Percentiles rank a stretch among this genome's conserved stretches.
These are phyloP conservation scores for Meteorus cinctellus DNA, from an alignment of 2,888 invertebrate species.

Conservation along the genomic window DNA sequence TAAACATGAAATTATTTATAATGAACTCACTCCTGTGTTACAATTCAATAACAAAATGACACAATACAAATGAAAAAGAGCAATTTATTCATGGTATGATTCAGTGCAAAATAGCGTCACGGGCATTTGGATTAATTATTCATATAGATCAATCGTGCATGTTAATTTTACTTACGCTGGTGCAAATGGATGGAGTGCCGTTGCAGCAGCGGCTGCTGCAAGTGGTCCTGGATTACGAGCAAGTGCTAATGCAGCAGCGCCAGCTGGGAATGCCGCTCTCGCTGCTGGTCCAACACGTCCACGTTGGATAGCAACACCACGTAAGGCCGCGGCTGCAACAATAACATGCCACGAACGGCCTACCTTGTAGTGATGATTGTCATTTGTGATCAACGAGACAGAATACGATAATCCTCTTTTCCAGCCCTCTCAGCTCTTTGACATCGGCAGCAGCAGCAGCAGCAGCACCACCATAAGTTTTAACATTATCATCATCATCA, in stretches of 20 bases:
- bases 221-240: conserved; percentile 81
- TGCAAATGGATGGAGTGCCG: conserved; percentile 91
- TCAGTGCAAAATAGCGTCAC: not conserved
- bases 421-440: conserved; percentile 24
- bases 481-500: conserved; percentile 10
- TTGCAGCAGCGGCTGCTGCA: conserved; percentile 81
- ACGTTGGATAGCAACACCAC: conserved; percentile 89
- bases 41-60: not conserved
- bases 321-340: conserved; percentile 84
- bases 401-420: conserved; percentile 6
- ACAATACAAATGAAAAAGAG: not conserved
- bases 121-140: conserved; percentile 9
- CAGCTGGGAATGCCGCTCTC: conserved; percentile 80
- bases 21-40: not conserved
- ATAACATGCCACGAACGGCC: conserved; percentile 63
- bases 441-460: conserved; percentile 49
- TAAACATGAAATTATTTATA: not conserved
- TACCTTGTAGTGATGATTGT: conserved; percentile 55
- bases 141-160: conserved; percentile 15
- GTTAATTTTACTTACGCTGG: conserved; percentile 82
- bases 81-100: conserved; percentile 19
- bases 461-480: conserved; percentile 36
- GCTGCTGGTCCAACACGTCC: conserved; percentile 77
- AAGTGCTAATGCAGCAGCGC: conserved; percentile 83
- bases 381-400: not conserved